Conservation (phyloP, 92 coral and sea anemone genomes). For the Palythoa heliodiscus region DNA sequence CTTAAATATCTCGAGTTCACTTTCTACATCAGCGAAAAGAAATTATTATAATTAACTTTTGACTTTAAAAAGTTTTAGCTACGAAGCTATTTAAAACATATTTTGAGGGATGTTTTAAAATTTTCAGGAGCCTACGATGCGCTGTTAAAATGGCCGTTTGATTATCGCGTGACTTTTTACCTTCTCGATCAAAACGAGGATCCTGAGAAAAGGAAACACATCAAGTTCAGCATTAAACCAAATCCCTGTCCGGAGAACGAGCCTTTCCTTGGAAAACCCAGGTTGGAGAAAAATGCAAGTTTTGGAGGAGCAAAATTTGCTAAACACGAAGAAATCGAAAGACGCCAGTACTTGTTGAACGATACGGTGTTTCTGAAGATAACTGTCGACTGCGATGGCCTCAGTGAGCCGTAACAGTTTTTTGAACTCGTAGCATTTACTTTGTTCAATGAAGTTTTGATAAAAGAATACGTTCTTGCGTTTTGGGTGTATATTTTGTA, state of each 20-base stretch:
- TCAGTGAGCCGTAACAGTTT: slow-evolving; percentile 76
- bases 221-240: slow-evolving; percentile 97
- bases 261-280: slow-evolving; percentile 96
- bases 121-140: slow-evolving; percentile 89
- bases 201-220: slow-evolving; percentile 78
- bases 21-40: no score
- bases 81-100: no score
- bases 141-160: slow-evolving; percentile 95
- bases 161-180: slow-evolving; percentile 87
- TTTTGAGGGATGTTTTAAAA: background rate
- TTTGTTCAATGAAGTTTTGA: slow-evolving; percentile 26
- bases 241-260: slow-evolving; percentile 94
- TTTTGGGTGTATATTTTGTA: background rate
- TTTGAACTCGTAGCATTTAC: background rate
- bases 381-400: slow-evolving; percentile 87
- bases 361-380: slow-evolving; percentile 88
- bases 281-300: slow-evolving; percentile 96
- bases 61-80: no score
- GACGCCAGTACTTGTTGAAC: slow-evolving; percentile 75
- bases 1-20: no score
- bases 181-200: slow-evolving; percentile 87
- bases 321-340: slow-evolving; percentile 92
- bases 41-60: no score
- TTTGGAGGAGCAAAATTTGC: slow-evolving; percentile 97
- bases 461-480: background rate